Percentiles rank a stretch among this genome's conserved stretches.
phyloP scores from a whole-genome alignment of 2,113 vertebrate species.

The Rhinolophus ferrumequinum region DNA sequence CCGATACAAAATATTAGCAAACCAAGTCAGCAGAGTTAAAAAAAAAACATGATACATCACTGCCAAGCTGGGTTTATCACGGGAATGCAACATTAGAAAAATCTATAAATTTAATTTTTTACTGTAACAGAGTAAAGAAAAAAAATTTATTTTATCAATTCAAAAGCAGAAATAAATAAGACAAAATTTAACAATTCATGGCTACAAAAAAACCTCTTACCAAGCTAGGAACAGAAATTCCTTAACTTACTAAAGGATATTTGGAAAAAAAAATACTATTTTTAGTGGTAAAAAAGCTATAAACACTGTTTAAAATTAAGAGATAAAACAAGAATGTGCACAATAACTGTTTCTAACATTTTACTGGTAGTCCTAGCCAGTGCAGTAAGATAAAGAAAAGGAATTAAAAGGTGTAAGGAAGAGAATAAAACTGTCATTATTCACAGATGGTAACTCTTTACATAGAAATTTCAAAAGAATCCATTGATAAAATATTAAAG shows the following conservation, averaged over 20 bases:
- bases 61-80: not conserved
- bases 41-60: not conserved
- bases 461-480: not conserved
- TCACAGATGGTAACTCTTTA: not conserved
- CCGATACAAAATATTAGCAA: not conserved
- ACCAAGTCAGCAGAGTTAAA: not conserved
- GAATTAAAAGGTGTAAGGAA: not conserved
- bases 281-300: not conserved
- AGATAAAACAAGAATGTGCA: not conserved
- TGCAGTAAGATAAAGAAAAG: not conserved
- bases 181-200: not conserved
- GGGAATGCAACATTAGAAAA: not conserved
- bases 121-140: not conserved
- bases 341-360: not conserved
- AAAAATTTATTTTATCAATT: not conserved
- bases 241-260: not conserved
- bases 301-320: not conserved
- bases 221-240: not conserved
- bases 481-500: not conserved
- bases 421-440: not conserved
- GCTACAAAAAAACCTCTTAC: not conserved
- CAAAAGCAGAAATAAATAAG: not conserved
- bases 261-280: not conserved
- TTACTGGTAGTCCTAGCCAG: not conserved
- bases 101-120: not conserved